phyloP scores from a whole-genome alignment of 2,113 vertebrate genomes.

The Tringa solitaria region DNA sequence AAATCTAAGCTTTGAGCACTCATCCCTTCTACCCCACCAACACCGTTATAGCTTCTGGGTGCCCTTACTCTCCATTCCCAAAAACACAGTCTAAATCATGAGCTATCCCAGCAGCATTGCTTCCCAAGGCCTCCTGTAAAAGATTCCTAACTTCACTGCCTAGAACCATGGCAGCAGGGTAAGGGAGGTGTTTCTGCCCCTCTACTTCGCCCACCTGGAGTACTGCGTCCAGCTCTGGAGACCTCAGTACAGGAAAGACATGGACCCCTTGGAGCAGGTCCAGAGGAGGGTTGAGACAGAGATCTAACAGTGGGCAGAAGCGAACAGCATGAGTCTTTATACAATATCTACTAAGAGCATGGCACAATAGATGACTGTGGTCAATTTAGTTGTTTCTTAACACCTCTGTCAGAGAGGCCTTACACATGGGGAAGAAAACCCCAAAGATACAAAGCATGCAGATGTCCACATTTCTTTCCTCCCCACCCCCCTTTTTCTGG shows the following conservation, averaged over 20 bases:
- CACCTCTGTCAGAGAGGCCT: not conserved
- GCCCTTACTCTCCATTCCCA: not conserved
- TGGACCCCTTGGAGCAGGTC: not conserved
- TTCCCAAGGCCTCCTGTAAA: not conserved
- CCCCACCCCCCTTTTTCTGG: not conserved
- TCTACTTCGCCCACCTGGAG: not conserved
- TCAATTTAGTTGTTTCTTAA: not conserved
- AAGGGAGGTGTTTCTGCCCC: not conserved
- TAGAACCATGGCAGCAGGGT: not conserved
- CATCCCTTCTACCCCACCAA: not conserved
- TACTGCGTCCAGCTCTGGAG: not conserved
- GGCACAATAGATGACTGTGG: not conserved
- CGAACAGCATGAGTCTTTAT: not conserved
- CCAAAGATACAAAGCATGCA: not conserved
- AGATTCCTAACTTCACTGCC: not conserved
- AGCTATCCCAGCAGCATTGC: not conserved
- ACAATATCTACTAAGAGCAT: not conserved
- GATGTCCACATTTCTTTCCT: not conserved
- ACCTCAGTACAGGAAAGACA: not conserved
- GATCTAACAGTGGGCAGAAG: not conserved
- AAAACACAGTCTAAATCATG: not conserved
- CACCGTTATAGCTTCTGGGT: not conserved
- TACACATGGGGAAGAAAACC: not conserved
- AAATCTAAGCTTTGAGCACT: not conserved
- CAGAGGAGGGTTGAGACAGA: not conserved